Evolutionary conservation across 1,140 invertebrate species (phyloP), one percentile per base, ranked within the genome.

Genomic region (Penaeus japonicus): DNA sequence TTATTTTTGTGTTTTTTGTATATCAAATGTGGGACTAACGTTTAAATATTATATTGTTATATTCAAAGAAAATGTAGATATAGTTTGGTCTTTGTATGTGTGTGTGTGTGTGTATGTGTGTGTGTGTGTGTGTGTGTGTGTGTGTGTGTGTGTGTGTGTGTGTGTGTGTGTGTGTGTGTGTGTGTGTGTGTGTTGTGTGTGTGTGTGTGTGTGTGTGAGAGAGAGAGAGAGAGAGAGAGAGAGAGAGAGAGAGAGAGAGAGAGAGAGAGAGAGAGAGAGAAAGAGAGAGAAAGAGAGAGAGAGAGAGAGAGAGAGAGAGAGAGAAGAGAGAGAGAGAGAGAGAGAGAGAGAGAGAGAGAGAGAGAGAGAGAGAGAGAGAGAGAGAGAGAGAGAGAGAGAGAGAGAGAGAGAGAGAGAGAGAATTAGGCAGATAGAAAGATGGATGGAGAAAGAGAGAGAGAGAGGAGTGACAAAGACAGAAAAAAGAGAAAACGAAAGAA

Each of bases 251-350:
- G 54, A 55, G 24, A 20, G 78, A 80, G 78, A 80, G 78, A 80
- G 39, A 81, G 79, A 81, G 79, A 81, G 39, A 81, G 79, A 54
- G 79, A 54, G 54, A 81, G 39, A 81, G 79, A 81, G 79, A 81
- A 54, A 81, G 39, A 24, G 53, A 54, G 79, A 81, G 22, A 55
- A 30, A 57, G 39, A 53, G 27, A 55, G 77, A 79, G 27, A 39
- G 32, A 39, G 77, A 79, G 27, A 30, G 75, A 54, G 53, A 54
- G 53, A 54, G 27, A 30, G 30, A n/a, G 57, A 55, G 57, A 54
- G 57, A 54, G 27, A 54, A 81, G 79, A 81, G 79, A 81, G 79
- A 81, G 79, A 81, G 79, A 81, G 79, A 81, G 79, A 81, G 77
- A 32, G 35, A 79, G 35, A 47, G 27, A 79, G 35, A 79, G 27